A percentile compares a stretch with the other conserved stretches of the same genome.
Conservation (phyloP, 2,113 vertebrate species). For the Clarias magur region DNA sequence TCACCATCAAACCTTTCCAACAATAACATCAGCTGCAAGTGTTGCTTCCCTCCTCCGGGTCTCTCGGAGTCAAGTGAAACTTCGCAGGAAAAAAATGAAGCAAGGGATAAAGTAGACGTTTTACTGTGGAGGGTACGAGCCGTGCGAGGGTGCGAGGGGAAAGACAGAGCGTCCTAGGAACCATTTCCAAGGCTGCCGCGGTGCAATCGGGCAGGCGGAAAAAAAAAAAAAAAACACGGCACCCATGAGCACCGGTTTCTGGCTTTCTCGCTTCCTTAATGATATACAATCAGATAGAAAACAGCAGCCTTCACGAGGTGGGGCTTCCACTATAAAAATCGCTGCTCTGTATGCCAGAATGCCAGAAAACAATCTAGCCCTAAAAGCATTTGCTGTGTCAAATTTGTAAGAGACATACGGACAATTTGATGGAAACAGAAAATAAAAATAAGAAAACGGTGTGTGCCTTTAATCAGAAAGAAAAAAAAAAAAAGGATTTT, state of each 20-base stretch:
- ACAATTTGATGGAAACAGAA: background rate
- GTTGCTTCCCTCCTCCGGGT: background rate
- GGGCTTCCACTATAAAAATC: background rate
- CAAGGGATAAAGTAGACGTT: background rate
- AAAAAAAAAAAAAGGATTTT: background rate
- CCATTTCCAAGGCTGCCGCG: background rate
- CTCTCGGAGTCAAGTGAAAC: background rate
- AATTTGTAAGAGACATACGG: background rate
- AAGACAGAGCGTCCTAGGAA: background rate
- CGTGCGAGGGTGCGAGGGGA: background rate
- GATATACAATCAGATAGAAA: background rate
- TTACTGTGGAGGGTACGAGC: background rate
- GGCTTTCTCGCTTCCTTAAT: constrained; percentile 3
- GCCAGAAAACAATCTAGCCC: background rate
- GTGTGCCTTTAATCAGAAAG: background rate
- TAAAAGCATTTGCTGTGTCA: background rate
- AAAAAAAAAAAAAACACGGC: constrained; percentile 10
- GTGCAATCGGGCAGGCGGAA: background rate
- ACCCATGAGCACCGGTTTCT: background rate
- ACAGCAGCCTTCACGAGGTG: background rate
- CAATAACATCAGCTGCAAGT: background rate
- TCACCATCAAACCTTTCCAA: background rate
- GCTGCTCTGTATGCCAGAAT: background rate
- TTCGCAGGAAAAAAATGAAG: background rate
- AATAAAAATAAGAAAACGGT: background rate